Conservation (phyloP, 1,140 invertebrate genomes). For the Gonioctena quinquepunctata region DNA sequence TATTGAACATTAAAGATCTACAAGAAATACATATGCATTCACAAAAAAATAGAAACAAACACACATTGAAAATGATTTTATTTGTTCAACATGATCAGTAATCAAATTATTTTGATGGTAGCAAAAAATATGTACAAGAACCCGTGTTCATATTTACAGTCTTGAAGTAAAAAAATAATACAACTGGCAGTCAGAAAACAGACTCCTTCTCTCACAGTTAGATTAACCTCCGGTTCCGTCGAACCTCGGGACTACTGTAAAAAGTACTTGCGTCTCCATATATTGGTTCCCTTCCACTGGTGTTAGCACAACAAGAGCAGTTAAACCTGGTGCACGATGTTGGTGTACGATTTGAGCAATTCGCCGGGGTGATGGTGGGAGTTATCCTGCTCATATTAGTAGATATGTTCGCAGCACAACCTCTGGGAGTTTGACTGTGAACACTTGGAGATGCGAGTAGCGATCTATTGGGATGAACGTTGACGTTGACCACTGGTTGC, state of each 20-base stretch:
- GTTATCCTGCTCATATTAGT: constrained; percentile 12
- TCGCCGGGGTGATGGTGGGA: constrained; percentile 10
- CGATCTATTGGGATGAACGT: constrained; percentile 30
- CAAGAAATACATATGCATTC: no score
- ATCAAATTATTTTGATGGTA: no score
- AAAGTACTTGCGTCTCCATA: constrained; percentile 47
- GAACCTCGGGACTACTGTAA: constrained; percentile 38
- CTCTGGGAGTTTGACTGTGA: constrained; percentile 1
- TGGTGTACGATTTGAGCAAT: background rate
- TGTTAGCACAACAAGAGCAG: constrained; percentile 30
- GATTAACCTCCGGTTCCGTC: constrained; percentile 41
- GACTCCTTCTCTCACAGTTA: constrained; percentile 21
- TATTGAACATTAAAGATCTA: no score
- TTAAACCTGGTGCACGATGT: constrained; percentile 26
- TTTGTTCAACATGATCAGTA: no score
- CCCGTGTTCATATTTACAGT: constrained; percentile 8
- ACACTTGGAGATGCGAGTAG: background rate
- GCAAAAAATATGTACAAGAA: constrained; percentile 1
- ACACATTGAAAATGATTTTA: no score
- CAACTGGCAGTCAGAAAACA: background rate
- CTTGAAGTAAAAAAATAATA: background rate
- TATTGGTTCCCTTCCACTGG: constrained; percentile 35
- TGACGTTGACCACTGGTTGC: constrained; percentile 49
- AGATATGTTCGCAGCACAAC: constrained; percentile 4
- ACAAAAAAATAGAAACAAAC: no score